Percentiles rank a stretch among this genome's conserved stretches.
Conservation (phyloP, 2,797 vertebrate genomes). For the Malurus leucopterus region DNA sequence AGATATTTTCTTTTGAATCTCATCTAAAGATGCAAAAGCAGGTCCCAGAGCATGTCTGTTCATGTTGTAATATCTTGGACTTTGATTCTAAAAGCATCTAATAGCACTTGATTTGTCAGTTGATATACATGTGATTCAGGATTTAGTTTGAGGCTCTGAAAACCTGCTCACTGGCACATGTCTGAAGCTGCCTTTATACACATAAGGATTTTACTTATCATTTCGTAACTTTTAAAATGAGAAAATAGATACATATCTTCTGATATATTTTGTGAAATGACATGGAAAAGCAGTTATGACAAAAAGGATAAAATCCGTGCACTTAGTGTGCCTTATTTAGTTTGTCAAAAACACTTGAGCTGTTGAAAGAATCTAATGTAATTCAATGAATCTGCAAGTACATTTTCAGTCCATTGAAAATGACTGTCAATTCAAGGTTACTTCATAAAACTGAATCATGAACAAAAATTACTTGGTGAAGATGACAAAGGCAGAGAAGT, state of each 20-base stretch:
- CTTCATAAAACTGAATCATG: neutral
- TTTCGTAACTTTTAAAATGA: neutral
- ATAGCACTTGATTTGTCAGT: neutral
- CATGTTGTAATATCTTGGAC: neutral
- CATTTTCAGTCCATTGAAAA: slow-evolving; percentile 33
- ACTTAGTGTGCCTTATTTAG: slow-evolving; percentile 42
- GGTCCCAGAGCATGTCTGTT: neutral
- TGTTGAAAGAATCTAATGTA: slow-evolving; percentile 50
- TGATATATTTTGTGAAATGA: slow-evolving; percentile 12
- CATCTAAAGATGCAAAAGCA: neutral
- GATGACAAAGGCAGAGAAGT: neutral
- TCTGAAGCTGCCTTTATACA: neutral
- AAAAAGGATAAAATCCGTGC: slow-evolving; percentile 27
- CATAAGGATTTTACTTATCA: neutral
- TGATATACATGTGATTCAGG: neutral
- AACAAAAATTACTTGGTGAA: neutral
- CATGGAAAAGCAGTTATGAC: neutral
- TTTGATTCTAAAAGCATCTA: neutral
- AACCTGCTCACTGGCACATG: neutral
- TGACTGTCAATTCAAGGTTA: slow-evolving; percentile 31
- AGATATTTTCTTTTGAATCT: neutral
- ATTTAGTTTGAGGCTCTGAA: neutral
- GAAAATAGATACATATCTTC: neutral
- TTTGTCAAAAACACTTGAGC: slow-evolving; percentile 49
- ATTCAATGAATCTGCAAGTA: slow-evolving; percentile 50